Evolutionary conservation across 2,888 invertebrate species (phyloP), one percentile per base, ranked within the genome.

Genomic region (Phymatocera aterrima): DNA sequence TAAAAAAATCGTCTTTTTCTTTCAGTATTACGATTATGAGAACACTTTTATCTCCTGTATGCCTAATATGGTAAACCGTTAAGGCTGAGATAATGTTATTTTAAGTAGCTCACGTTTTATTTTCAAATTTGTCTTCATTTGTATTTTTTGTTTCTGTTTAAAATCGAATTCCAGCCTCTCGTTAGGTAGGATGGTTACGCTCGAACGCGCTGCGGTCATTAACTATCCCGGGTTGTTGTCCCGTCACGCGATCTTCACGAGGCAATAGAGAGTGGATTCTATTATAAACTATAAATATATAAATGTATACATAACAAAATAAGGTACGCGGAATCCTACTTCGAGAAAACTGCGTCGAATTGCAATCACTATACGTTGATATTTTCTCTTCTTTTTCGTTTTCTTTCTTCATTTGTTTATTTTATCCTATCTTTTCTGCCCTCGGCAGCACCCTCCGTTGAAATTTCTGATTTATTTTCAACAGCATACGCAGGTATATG

Each of bases 241-340:
- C n/a, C 15, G 72, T 72, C 72, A 72, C 72, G 37, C 72, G 34
- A 51, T 72, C 34, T 8, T 37, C 61, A 31, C 40, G 72, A 72
- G 21, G 12, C 72, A 72, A 72, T 68, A 46, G 31, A 18, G n/a
- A 37, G 5, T 18, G 4, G 12, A 68, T 12, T 4, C 3, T n/a
- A 51, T 18, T 12, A 18, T 8, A 51, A n/a, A 3, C 6, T 51
- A 60, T 21, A 21, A 21, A 57, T 12, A 60, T 12, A 5, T 40
- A 8, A 40, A 40, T 40, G 24, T 24, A 60, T 4, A 6, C 6
- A 8, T 21, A 60, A 57, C 18, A 21, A 24, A 57, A 60, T 24
- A 24, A 51, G 1, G 24, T 24, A 60, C 15, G 18, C 18, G 10
- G 18, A 8, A n/a, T n/a, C n/a, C n/a, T n/a, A n/a, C n/a, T n/a